These are phyloP conservation scores for Ascidia mentula DNA, from an alignment of 23 tunicate species.

Conservation along the genomic window DNA sequence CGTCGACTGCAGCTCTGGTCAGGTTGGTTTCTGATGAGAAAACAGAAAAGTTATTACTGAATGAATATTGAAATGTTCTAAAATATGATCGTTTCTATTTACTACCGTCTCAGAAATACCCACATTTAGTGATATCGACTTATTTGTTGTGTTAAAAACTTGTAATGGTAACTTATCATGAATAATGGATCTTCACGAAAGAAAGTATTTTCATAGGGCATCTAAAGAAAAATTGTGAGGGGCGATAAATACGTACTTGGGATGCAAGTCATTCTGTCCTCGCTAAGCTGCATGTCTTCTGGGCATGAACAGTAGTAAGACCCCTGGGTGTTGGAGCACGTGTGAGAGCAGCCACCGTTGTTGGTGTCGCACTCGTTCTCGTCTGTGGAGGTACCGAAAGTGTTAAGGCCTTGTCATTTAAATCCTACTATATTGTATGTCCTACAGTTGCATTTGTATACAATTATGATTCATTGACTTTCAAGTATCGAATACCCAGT, in stretches of 20 bases:
- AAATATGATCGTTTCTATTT: no score
- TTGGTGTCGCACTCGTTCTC: slow-evolving; percentile 59
- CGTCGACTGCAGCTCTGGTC: slow-evolving; percentile 41
- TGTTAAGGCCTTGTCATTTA: no score
- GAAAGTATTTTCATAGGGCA: no score
- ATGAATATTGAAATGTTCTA: neutral
- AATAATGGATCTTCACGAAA: no score
- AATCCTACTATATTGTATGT: no score
- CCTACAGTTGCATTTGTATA: no score
- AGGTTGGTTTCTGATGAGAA: neutral
- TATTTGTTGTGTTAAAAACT: neutral
- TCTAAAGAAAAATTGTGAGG: no score
- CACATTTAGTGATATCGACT: neutral
- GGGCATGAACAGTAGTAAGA: slow-evolving; percentile 91
- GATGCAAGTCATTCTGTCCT: slow-evolving; percentile 62
- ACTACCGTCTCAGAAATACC: no score
- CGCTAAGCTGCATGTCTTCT: slow-evolving; percentile 51
- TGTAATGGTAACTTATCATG: no score
- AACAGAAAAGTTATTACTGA: neutral
- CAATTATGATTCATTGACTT: no score
- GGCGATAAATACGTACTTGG: slow-evolving; percentile 29
- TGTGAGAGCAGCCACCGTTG: slow-evolving; percentile 90
- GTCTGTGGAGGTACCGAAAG: slow-evolving; percentile 49
- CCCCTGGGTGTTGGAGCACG: slow-evolving; percentile 76
- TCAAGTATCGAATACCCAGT: no score